Evolutionary conservation across 2,113 vertebrate species (phyloP).

Genomic region (Engystomops pustulosus): DNA sequence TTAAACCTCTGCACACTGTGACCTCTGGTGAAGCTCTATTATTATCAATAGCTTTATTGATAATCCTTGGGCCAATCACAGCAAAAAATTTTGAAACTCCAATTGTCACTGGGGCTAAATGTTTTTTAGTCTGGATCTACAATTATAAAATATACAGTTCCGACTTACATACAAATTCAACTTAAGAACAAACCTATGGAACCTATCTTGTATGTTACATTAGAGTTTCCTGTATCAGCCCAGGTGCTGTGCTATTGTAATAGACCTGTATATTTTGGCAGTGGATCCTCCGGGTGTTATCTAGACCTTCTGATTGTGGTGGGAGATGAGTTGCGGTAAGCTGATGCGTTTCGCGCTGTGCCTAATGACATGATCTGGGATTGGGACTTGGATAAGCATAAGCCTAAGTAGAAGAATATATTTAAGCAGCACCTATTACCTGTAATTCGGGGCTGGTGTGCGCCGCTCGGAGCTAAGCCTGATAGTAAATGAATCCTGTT

Average conservation of each 20-base stretch:
- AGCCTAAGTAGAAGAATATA: constrained; percentile 26
- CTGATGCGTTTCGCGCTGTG: constrained; percentile 41
- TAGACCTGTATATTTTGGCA: not conserved
- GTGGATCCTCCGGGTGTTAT: not conserved
- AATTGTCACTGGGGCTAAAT: no score
- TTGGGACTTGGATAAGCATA: constrained; percentile 26
- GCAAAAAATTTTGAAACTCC: no score
- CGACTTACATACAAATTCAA: no score
- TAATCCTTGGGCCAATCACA: no score
- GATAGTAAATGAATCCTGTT: constrained; percentile 30
- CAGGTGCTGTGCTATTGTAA: no score
- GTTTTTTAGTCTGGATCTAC: no score
- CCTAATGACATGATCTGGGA: constrained; percentile 33
- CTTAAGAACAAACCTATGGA: no score
- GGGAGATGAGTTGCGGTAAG: constrained; percentile 3
- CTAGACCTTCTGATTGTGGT: not conserved
- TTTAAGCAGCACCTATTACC: constrained; percentile 50
- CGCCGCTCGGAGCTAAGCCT: not conserved
- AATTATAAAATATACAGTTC: no score
- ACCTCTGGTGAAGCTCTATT: no score
- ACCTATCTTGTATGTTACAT: no score
- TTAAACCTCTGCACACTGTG: no score
- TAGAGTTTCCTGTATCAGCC: not conserved
- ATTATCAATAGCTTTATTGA: no score
- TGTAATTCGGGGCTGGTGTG: constrained; percentile 21